These are phyloP conservation scores for Circaetus cinerascens DNA, from an alignment of 2,113 vertebrate species.

Conservation along the genomic window DNA sequence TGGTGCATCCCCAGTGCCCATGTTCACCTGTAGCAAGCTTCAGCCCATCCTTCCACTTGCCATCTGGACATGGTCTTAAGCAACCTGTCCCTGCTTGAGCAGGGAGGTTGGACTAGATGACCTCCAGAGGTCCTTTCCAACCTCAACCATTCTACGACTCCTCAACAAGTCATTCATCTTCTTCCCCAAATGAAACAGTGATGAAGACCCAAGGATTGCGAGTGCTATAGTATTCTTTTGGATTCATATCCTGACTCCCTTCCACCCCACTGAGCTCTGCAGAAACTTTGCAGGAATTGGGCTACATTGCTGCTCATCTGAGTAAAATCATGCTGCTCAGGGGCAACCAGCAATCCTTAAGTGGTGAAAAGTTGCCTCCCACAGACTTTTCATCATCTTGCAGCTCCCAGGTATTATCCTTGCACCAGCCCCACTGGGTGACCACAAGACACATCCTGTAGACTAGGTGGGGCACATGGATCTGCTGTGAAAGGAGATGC, in stretches of 20 bases:
- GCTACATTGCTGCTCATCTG: rapidly evolving
- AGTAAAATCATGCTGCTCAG: neutral
- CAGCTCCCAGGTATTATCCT: neutral
- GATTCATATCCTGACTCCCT: neutral
- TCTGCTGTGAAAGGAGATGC: neutral
- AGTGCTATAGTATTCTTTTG: neutral
- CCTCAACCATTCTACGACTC: neutral
- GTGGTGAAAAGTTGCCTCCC: neutral
- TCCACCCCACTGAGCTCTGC: neutral
- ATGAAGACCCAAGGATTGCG: neutral
- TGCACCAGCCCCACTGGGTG: neutral
- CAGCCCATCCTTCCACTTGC: neutral
- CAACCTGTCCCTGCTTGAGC: neutral
- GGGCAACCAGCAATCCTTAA: neutral
- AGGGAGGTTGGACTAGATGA: neutral
- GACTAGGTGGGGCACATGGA: neutral
- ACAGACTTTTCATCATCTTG: neutral
- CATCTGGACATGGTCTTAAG: neutral
- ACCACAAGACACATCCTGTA: neutral
- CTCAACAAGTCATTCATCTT: neutral
- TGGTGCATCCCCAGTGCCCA: neutral
- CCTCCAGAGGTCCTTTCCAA: neutral
- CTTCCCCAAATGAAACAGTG: neutral
- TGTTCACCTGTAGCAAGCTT: neutral
- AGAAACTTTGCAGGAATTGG: neutral